Evolutionary conservation across 2,888 invertebrate species (phyloP).

Genomic region (Amiota communis): DNA sequence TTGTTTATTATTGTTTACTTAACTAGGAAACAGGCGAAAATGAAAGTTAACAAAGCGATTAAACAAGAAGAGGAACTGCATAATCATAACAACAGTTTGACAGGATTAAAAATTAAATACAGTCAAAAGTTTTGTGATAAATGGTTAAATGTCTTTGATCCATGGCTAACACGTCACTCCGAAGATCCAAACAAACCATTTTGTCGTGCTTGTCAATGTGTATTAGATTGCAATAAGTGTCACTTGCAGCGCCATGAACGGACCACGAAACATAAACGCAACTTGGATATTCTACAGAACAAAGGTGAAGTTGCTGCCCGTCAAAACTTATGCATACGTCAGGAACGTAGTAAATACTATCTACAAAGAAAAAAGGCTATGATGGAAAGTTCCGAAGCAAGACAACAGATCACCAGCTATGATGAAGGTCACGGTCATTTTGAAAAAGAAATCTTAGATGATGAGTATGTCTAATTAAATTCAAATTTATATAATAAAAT

Average conservation of each 20-base stretch:
- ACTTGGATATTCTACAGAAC: slow-evolving; percentile 61
- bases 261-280: slow-evolving; percentile 67
- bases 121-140: slow-evolving; percentile 69
- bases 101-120: slow-evolving; percentile 60
- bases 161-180: slow-evolving; percentile 64
- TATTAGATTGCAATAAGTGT: slow-evolving; percentile 69
- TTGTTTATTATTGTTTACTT: neutral
- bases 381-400: slow-evolving; percentile 7
- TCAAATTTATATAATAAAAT: neutral
- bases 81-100: neutral
- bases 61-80: slow-evolving; percentile 40
- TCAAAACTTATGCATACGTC: slow-evolving; percentile 63
- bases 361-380: slow-evolving; percentile 56
- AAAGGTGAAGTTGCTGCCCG: slow-evolving; percentile 64
- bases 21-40: slow-evolving; percentile 65
- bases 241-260: slow-evolving; percentile 68
- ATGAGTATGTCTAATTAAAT: slow-evolving; percentile 29
- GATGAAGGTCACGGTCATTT: slow-evolving; percentile 32
- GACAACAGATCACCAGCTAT: slow-evolving; percentile 4
- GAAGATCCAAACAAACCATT: slow-evolving; percentile 68
- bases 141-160: slow-evolving; percentile 68
- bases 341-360: slow-evolving; percentile 68
- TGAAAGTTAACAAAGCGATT: slow-evolving; percentile 51
- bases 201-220: slow-evolving; percentile 67
- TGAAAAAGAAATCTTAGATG: neutral